Conservation (phyloP, 2,113 vertebrate genomes). For the Larimichthys polyactis region DNA sequence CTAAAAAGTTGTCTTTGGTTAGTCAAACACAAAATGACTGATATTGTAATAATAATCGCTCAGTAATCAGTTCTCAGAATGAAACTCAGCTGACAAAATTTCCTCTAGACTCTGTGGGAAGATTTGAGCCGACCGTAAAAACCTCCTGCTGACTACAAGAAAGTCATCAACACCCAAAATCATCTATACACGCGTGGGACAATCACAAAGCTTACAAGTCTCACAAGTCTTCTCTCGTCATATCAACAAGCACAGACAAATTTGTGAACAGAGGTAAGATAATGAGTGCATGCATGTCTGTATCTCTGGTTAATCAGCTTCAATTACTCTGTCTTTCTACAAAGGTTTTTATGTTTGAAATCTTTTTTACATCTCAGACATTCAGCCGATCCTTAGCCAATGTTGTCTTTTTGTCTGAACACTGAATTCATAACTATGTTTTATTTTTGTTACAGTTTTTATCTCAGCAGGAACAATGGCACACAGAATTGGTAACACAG, state of each 20-base stretch:
- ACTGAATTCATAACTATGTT: no score
- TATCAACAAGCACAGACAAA: background rate
- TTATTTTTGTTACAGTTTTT: background rate
- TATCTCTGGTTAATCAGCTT: background rate
- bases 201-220: background rate
- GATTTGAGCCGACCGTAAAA: background rate
- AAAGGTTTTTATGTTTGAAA: background rate
- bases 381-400: background rate
- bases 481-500: background rate
- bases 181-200: background rate
- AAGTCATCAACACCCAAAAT: background rate
- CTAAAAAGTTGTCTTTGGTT: no score
- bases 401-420: no score
- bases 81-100: background rate
- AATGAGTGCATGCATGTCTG: background rate
- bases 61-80: background rate
- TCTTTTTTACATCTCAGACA: background rate
- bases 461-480: slow-evolving; percentile 1
- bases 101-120: background rate
- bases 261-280: background rate
- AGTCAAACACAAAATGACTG: no score
- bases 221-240: background rate
- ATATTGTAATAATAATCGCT: no score
- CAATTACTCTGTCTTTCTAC: background rate
- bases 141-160: background rate